These are phyloP conservation scores for Colossoma macropomum DNA, from an alignment of 2,113 vertebrate species.

Conservation along the genomic window DNA sequence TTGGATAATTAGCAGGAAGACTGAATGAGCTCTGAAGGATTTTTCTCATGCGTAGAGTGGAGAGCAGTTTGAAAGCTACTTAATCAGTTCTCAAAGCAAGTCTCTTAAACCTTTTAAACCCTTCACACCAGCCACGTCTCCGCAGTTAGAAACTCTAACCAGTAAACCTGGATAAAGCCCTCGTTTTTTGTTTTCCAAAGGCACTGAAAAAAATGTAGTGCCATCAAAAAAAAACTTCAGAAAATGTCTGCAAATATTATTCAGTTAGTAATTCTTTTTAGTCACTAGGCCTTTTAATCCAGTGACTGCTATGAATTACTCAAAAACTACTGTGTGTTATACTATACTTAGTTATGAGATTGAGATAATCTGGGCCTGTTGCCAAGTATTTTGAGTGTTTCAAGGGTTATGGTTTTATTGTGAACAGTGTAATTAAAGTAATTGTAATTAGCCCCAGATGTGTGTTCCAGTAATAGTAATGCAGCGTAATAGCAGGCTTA, in stretches of 20 bases:
- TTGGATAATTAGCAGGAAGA: constrained; percentile 45
- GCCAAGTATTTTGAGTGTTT: too few relatives aligned
- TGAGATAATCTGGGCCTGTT: too few relatives aligned
- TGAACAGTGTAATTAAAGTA: neutral
- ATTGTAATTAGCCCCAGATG: neutral
- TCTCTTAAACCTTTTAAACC: constrained; percentile 30
- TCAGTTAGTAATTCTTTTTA: too few relatives aligned
- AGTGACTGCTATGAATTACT: too few relatives aligned
- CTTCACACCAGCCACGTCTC: neutral
- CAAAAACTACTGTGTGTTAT: too few relatives aligned
- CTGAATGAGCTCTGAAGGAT: constrained; percentile 40
- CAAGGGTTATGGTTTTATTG: neutral
- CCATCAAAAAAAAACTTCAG: too few relatives aligned
- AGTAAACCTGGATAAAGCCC: neutral
- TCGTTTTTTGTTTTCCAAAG: neutral
- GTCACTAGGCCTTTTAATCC: too few relatives aligned
- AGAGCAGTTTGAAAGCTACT: constrained; percentile 36
- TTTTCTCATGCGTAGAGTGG: constrained; percentile 1
- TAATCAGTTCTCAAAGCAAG: constrained; percentile 31
- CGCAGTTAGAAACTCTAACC: neutral
- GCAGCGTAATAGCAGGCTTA: neutral
- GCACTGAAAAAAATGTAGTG: neutral
- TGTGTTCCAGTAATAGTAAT: neutral
- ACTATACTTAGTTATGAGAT: too few relatives aligned
- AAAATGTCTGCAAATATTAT: too few relatives aligned